These are phyloP conservation scores for Crocuta crocuta DNA, from an alignment of 2,113 vertebrate genomes.

Conservation along the genomic window DNA sequence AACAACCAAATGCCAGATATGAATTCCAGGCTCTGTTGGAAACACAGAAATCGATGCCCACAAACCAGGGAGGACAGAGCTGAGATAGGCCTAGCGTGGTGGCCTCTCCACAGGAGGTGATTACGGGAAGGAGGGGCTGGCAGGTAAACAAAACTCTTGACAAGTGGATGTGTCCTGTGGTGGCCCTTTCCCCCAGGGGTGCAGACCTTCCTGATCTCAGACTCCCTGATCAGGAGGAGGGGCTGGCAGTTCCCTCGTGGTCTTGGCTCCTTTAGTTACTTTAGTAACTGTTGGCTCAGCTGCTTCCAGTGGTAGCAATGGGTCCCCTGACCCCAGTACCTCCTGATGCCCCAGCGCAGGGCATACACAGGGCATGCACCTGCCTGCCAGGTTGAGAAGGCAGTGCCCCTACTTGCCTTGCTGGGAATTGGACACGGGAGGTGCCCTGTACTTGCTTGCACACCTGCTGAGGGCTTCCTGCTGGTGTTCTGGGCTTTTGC, in stretches of 20 bases:
- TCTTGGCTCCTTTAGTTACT: no score
- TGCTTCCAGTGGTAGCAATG: no score
- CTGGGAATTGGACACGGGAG: background rate
- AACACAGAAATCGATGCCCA: background rate
- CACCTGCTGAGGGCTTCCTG: background rate
- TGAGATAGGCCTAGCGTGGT: background rate
- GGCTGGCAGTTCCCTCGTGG: background rate
- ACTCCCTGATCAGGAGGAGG: background rate
- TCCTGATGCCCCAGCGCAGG: background rate
- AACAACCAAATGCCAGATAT: background rate
- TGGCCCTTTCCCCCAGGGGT: rapidly evolving
- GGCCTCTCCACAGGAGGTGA: background rate
- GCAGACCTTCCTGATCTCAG: background rate
- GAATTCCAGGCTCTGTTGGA: conserved; percentile 20
- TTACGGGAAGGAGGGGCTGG: background rate
- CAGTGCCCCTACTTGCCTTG: background rate
- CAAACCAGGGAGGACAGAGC: background rate
- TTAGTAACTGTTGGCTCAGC: background rate
- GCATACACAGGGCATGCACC: rapidly evolving
- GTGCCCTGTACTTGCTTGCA: background rate
- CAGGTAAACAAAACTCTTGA: background rate
- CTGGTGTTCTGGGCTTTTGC: background rate
- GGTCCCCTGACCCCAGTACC: background rate
- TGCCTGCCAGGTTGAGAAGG: background rate
- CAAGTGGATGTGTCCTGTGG: background rate